Percentiles rank a stretch among this genome's conserved stretches.
Conservation (phyloP, 2,888 invertebrate genomes). For the Busseola fusca region DNA sequence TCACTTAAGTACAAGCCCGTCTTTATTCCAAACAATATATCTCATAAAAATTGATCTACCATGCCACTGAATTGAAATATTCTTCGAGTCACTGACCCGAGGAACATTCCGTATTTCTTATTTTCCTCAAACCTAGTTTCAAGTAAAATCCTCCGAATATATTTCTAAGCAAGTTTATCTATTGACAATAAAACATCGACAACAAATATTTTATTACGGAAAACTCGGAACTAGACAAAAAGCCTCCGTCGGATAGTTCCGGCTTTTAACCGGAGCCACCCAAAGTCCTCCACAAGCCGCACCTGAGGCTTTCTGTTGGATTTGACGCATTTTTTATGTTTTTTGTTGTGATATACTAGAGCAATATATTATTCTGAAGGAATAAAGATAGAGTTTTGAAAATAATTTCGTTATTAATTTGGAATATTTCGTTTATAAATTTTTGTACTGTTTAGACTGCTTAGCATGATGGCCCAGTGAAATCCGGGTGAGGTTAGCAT, state of each 20-base stretch:
- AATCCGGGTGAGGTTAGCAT: no score
- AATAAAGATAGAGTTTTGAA: neutral
- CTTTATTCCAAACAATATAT: neutral
- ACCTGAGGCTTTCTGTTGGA: constrained; percentile 30
- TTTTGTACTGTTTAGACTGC: neutral
- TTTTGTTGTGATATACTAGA: neutral
- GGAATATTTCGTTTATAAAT: neutral
- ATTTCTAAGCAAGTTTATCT: constrained; percentile 43
- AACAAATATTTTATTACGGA: constrained; percentile 18
- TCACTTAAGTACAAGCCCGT: neutral
- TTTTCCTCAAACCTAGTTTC: neutral
- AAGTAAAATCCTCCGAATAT: constrained; percentile 26
- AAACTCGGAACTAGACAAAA: constrained; percentile 20
- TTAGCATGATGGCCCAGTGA: neutral
- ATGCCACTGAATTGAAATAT: neutral
- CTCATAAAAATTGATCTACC: neutral
- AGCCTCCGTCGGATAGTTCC: constrained; percentile 25
- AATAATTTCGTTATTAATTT: neutral
- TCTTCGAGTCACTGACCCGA: constrained; percentile 10
- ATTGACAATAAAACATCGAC: constrained; percentile 48
- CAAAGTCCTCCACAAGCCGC: constrained; percentile 21
- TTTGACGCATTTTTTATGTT: constrained; percentile 3
- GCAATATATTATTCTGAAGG: neutral
- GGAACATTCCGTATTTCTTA: constrained; percentile 11
- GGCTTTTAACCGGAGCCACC: constrained; percentile 25